Evolutionary conservation across 2,888 invertebrate species (phyloP).

Genomic region (Acanthococcus lagerstroemiae): DNA sequence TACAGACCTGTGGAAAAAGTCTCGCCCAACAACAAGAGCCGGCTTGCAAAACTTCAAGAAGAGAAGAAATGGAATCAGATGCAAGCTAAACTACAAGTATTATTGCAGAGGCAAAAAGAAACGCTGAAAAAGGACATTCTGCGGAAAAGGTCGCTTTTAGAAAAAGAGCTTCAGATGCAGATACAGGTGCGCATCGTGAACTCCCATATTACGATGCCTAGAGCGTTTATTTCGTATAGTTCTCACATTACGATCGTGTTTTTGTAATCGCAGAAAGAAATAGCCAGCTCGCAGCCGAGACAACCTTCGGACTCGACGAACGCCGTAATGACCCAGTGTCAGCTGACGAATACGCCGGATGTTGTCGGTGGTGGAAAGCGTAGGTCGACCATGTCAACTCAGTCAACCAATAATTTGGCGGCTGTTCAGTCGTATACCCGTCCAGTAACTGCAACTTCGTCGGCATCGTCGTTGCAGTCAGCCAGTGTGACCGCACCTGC

Average conservation of each 20-base stretch:
- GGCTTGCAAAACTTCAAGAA: conserved; percentile 8
- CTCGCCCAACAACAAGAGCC: neutral
- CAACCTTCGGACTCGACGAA: too few species aligned
- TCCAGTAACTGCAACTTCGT: neutral
- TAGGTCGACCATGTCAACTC: too few species aligned
- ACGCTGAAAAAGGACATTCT: conserved; percentile 85
- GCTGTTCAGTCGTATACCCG: neutral
- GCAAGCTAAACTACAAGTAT: conserved; percentile 55
- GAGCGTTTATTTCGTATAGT: too few species aligned
- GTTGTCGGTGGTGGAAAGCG: too few species aligned
- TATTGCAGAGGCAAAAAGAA: conserved; percentile 80
- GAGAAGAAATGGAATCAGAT: conserved; percentile 45
- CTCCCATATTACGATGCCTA: too few species aligned
- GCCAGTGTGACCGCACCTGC: neutral
- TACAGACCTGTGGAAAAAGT: neutral
- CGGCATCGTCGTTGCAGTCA: neutral
- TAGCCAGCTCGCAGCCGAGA: too few species aligned
- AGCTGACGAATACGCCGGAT: too few species aligned
- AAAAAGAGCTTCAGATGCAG: conserved; percentile 79
- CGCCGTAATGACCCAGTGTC: too few species aligned
- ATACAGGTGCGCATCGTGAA: conserved; percentile 65
- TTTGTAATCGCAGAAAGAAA: too few species aligned
- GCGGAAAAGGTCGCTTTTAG: conserved; percentile 76
- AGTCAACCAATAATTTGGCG: too few species aligned
- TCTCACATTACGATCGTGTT: too few species aligned